These are phyloP conservation scores for Acanthopleura granulata DNA, from an alignment of 2,888 invertebrate genomes.

Conservation along the genomic window DNA sequence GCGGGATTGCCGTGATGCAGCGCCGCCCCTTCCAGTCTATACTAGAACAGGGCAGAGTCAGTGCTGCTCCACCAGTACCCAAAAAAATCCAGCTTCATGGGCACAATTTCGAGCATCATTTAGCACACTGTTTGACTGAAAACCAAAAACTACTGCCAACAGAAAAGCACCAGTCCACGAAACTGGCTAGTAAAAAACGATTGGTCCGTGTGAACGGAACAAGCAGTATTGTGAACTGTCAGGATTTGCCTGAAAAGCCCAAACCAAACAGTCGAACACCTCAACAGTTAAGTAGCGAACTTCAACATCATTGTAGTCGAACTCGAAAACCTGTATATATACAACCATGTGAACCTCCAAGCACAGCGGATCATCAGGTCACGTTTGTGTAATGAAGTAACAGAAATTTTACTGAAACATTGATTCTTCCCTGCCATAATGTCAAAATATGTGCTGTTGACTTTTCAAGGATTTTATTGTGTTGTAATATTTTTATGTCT, in stretches of 20 bases:
- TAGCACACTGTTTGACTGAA: neutral
- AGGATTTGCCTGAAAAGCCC: neutral
- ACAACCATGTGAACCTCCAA: neutral
- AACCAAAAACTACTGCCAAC: conserved; percentile 5
- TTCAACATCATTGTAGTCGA: neutral
- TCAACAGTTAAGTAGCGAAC: neutral
- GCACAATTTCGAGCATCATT: neutral
- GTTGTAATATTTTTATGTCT: too few species aligned
- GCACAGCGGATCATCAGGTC: neutral
- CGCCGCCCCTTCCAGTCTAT: neutral
- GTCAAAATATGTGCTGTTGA: too few species aligned
- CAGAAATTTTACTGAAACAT: neutral
- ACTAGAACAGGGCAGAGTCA: neutral
- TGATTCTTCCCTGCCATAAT: too few species aligned
- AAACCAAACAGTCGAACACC: neutral
- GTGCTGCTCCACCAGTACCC: neutral
- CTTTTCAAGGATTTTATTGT: too few species aligned
- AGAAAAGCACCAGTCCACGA: conserved; percentile 10
- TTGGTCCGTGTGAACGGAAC: conserved; percentile 9
- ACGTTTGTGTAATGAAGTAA: conserved; percentile 2
- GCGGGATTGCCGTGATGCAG: neutral
- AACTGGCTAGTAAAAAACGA: neutral
- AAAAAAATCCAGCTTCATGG: neutral
- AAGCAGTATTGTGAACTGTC: neutral
- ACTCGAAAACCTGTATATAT: neutral